These are phyloP conservation scores for Sander lucioperca DNA, from an alignment of 2,113 vertebrate species.

Conservation along the genomic window DNA sequence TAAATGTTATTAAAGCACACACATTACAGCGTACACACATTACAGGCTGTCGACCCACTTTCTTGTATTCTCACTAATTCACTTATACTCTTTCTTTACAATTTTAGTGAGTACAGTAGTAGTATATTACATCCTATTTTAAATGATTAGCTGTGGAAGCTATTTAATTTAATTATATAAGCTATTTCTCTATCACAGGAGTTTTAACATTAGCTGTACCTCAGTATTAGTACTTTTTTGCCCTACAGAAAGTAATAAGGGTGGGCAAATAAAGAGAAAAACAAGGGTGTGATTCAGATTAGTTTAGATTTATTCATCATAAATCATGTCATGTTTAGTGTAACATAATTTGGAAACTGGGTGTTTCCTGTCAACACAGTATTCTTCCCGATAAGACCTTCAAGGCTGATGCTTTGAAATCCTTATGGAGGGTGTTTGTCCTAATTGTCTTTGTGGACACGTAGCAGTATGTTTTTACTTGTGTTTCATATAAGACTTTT, in stretches of 20 bases:
- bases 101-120: neutral
- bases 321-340: neutral
- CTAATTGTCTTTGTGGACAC: neutral
- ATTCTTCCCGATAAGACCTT: neutral
- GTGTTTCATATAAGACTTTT: constrained; percentile 5
- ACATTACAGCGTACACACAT: neutral
- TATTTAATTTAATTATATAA: neutral
- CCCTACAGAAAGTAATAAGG: constrained; percentile 21
- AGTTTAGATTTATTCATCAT: neutral
- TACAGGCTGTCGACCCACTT: neutral
- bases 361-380: constrained; percentile 16
- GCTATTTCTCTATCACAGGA: neutral
- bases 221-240: neutral
- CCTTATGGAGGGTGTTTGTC: neutral
- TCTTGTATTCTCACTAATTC: neutral
- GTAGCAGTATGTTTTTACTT: neutral
- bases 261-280: neutral
- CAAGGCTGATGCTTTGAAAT: neutral
- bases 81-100: constrained; percentile 1
- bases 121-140: neutral
- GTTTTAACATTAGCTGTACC: neutral
- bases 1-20: neutral
- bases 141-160: neutral
- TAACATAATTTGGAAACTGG: neutral
- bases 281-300: constrained; percentile 19